Percentiles rank a stretch among this genome's conserved stretches.
phyloP scores from a whole-genome alignment of 2,797 vertebrate species.

The Chrysocyon brachyurus region DNA sequence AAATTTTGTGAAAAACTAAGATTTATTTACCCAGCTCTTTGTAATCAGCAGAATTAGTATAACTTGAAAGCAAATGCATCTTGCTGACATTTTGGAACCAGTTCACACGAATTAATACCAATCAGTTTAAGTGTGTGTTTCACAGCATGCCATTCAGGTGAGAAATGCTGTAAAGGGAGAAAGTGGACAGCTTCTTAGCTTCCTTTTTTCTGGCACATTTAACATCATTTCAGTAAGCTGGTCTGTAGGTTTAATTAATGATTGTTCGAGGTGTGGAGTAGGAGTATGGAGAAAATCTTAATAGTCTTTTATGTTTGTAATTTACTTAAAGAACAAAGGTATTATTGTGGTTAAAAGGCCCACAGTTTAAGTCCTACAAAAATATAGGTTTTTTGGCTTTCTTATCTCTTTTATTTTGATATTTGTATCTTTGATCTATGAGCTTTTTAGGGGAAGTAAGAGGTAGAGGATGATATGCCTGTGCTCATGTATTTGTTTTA shows the following conservation, averaged over 20 bases:
- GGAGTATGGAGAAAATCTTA: slow-evolving; percentile 30
- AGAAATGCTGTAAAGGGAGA: slow-evolving; percentile 71
- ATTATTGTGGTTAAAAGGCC: slow-evolving; percentile 6
- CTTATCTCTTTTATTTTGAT: slow-evolving; percentile 3
- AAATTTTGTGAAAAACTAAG: slow-evolving; percentile 73
- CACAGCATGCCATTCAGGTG: slow-evolving; percentile 72
- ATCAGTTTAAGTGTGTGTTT: slow-evolving; percentile 81
- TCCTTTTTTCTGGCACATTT: slow-evolving; percentile 78
- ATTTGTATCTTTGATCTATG: background rate
- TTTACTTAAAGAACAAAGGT: background rate
- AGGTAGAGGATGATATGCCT: background rate
- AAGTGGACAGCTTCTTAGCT: slow-evolving; percentile 71
- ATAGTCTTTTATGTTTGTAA: slow-evolving; percentile 43
- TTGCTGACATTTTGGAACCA: slow-evolving; percentile 81
- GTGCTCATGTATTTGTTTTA: background rate
- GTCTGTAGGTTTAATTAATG: slow-evolving; percentile 75
- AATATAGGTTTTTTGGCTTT: slow-evolving; percentile 7
- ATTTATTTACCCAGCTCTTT: slow-evolving; percentile 80
- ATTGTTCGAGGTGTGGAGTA: slow-evolving; percentile 53
- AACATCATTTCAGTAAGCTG: slow-evolving; percentile 71
- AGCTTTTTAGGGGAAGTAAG: background rate
- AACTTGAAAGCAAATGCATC: slow-evolving; percentile 79
- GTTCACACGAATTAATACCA: slow-evolving; percentile 77
- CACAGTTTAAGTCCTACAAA: slow-evolving; percentile 17
- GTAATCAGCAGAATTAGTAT: slow-evolving; percentile 80